Evolutionary conservation across 2,113 vertebrate species (phyloP).

Genomic region (Eulemur macaco): DNA sequence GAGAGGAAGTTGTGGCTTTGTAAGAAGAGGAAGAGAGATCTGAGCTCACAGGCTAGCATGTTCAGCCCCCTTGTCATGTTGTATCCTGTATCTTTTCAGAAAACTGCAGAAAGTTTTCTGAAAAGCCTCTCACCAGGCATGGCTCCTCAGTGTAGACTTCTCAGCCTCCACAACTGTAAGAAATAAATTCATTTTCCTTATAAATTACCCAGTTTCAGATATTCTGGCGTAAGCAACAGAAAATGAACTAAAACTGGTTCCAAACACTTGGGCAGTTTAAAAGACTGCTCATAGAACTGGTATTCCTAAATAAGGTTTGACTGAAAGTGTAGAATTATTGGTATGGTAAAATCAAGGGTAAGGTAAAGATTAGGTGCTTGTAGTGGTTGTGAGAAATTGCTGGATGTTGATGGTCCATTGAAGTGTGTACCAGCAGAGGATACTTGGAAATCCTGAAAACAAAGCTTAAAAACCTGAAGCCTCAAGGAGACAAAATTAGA

Average conservation of each 20-base stretch:
- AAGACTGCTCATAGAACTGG: neutral
- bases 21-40: neutral
- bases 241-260: neutral
- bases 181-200: neutral
- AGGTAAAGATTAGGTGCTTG: neutral
- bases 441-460: neutral
- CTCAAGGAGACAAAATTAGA: neutral
- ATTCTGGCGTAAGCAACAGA: neutral
- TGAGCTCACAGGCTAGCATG: neutral
- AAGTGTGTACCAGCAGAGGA: neutral
- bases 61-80: neutral
- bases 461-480: neutral
- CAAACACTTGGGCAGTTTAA: neutral
- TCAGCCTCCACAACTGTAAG: neutral
- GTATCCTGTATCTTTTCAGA: neutral
- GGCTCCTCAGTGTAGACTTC: neutral
- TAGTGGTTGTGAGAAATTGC: neutral
- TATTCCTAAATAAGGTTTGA: neutral
- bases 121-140: neutral
- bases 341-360: neutral
- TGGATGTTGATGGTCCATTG: neutral
- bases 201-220: neutral
- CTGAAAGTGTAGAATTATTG: neutral
- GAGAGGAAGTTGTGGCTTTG: neutral
- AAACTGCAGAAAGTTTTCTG: neutral